phyloP scores from a whole-genome alignment of 2,797 vertebrate genomes.

The Pseudochromis fuscus region DNA sequence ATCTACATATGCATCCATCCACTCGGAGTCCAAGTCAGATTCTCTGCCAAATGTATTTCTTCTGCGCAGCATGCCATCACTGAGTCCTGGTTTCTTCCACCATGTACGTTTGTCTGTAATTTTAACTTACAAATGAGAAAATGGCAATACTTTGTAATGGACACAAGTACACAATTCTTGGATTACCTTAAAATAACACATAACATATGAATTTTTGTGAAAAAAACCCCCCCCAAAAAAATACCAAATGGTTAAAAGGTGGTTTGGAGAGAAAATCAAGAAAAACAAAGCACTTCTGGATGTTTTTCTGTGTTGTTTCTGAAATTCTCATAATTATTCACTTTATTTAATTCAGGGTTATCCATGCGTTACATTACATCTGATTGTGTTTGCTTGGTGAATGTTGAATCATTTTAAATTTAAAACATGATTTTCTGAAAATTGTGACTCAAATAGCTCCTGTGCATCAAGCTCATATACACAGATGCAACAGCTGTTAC shows the following conservation, averaged over 20 bases:
- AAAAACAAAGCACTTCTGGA: neutral
- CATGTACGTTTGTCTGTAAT: neutral
- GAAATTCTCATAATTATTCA: neutral
- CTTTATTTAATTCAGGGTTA: neutral
- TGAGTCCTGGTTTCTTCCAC: neutral
- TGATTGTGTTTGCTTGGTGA: neutral
- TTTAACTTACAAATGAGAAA: no score
- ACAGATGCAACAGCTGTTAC: slow-evolving; percentile 9
- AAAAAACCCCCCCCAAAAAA: no score
- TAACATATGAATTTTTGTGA: neutral
- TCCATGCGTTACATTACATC: neutral
- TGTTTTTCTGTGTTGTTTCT: neutral
- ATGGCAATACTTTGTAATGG: no score
- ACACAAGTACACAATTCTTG: no score
- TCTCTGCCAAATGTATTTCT: neutral
- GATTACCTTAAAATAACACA: neutral
- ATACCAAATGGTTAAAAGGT: neutral
- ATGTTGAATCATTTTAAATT: neutral
- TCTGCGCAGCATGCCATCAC: neutral
- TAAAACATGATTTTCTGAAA: neutral
- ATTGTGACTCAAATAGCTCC: neutral
- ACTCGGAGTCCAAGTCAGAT: neutral
- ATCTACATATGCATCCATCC: neutral
- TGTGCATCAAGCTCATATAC: neutral
- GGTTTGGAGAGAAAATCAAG: neutral